Evolutionary conservation across 2,113 vertebrate species (phyloP).

Genomic region (Trematocara stigmaticum): DNA sequence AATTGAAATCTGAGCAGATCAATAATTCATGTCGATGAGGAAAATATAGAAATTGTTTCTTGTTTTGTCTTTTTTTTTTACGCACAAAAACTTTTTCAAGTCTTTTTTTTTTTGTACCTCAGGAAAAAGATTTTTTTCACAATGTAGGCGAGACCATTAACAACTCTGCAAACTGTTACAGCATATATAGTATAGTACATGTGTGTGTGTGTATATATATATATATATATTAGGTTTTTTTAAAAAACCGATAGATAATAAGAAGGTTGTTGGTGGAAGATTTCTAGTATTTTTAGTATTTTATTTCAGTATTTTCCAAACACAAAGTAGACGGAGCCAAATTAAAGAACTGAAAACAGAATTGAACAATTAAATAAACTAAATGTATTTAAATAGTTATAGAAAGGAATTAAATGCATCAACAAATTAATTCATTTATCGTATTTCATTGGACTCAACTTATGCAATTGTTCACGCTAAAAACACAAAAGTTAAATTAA

Average conservation of each 20-base stretch:
- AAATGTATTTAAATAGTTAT: background rate
- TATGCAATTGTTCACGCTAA: background rate
- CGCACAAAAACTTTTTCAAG: background rate
- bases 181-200: background rate
- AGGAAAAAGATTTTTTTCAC: background rate
- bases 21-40: background rate
- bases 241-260: rapidly evolving
- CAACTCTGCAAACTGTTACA: background rate
- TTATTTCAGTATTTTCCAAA: background rate
- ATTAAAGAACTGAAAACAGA: background rate
- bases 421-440: background rate
- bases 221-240: rapidly evolving
- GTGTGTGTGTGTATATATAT: too few species aligned
- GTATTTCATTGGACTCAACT: background rate
- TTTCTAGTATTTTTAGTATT: background rate
- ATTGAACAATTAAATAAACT: background rate
- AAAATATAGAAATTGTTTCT: background rate
- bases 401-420: background rate
- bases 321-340: background rate
- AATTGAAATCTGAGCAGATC: background rate
- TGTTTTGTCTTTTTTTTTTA: background rate
- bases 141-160: background rate
- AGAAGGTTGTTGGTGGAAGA: rapidly evolving
- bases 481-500: background rate
- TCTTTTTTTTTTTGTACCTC: background rate